Evolutionary conservation across 2,113 vertebrate genomes (phyloP).

Genomic region (Paracanthobrama guichenoti): DNA sequence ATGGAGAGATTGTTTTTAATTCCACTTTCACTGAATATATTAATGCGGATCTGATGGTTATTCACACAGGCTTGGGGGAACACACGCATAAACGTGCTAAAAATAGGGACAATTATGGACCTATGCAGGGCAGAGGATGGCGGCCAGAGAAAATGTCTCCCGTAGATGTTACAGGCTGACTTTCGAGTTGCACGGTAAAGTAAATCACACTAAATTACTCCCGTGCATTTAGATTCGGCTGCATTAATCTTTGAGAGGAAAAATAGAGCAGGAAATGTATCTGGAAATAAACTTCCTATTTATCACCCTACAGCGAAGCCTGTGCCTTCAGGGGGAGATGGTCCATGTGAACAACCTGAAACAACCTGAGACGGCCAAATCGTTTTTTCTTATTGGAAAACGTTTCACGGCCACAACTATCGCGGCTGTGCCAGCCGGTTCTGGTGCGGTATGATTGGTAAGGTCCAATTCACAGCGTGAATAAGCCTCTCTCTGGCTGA

Average conservation of each 20-base stretch:
- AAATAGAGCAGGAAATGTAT: constrained; percentile 26
- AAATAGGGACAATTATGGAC: constrained; percentile 42
- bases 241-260: constrained; percentile 49
- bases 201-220: constrained; percentile 33
- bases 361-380: constrained; percentile 37
- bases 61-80: constrained; percentile 43
- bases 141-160: not conserved
- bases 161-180: not conserved
- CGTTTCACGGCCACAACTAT: constrained; percentile 37
- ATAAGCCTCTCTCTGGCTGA: constrained; percentile 47
- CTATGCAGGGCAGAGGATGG: constrained; percentile 10
- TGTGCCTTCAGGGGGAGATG: constrained; percentile 18
- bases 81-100: constrained; percentile 45
- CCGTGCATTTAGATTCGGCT: constrained; percentile 32
- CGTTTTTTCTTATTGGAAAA: constrained; percentile 37
- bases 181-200: constrained; percentile 30
- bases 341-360: constrained; percentile 27
- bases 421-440: constrained; percentile 39
- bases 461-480: constrained; percentile 54
- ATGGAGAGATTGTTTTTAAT: constrained; percentile 32
- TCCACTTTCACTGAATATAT: constrained; percentile 58
- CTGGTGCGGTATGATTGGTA: constrained; percentile 43
- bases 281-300: constrained; percentile 48
- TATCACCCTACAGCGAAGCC: constrained; percentile 32
- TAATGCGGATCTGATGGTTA: constrained; percentile 42